A percentile compares a stretch with the other conserved stretches of the same genome.
Evolutionary conservation across 2,797 vertebrate genomes (phyloP).

Genomic region (Dendrocincla tyrannina): DNA sequence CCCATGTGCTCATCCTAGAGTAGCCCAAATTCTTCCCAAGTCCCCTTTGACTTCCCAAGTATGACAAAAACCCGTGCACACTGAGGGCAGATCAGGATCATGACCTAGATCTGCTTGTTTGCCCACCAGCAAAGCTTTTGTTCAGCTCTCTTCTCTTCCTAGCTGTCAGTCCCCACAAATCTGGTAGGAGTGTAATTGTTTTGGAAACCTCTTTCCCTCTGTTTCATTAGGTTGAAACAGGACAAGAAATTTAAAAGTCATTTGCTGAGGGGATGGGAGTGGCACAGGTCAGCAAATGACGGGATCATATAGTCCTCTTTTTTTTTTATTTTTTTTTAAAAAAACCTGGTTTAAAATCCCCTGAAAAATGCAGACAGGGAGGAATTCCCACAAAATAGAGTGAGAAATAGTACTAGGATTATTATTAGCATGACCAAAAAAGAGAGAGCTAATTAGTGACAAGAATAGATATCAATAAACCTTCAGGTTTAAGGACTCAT

Average conservation of each 20-base stretch:
- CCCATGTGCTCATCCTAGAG: neutral
- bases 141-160: neutral
- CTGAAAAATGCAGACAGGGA: neutral
- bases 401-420: neutral
- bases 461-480: neutral
- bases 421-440: neutral
- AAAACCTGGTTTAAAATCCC: neutral
- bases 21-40: neutral
- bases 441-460: neutral
- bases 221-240: neutral
- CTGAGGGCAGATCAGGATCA: neutral
- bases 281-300: neutral
- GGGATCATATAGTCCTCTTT: neutral
- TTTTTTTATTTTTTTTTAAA: neutral
- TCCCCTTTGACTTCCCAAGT: neutral
- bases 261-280: neutral
- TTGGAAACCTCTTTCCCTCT: neutral
- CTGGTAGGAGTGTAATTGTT: neutral
- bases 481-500: neutral
- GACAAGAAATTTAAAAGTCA: neutral
- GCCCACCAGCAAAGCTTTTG: neutral
- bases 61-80: neutral
- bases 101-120: neutral
- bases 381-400: neutral
- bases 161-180: neutral